Conservation (phyloP, 2,888 invertebrate genomes). For the Aproaerema taeniolella region DNA sequence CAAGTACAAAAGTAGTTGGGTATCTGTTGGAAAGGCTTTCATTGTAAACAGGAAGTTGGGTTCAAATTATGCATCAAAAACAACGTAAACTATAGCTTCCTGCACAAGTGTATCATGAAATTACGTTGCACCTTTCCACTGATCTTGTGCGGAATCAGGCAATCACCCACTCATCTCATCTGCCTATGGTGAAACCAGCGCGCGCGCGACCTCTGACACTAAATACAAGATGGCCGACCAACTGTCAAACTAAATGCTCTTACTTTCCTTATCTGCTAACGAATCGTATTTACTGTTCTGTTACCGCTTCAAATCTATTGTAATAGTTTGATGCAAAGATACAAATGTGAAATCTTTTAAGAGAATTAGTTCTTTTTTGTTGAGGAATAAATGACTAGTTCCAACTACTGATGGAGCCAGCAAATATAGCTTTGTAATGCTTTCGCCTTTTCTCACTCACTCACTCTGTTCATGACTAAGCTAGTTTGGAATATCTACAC, state of each 20-base stretch:
- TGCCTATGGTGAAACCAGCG: conserved; percentile 55
- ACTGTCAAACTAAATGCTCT: conserved; percentile 63
- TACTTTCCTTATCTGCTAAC: conserved; percentile 61
- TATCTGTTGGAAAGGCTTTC: no score
- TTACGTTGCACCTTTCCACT: conserved; percentile 33
- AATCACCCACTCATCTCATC: conserved; percentile 57
- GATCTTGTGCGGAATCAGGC: conserved; percentile 34
- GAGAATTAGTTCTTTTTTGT: conserved; percentile 40
- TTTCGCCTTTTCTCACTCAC: background rate
- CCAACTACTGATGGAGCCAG: conserved; percentile 9
- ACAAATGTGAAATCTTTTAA: conserved; percentile 39
- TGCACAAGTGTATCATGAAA: conserved; percentile 43
- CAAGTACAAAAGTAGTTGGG: no score
- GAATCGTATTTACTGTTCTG: conserved; percentile 47
- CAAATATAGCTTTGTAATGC: no score
- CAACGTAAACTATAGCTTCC: no score
- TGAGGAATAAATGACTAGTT: conserved; percentile 30
- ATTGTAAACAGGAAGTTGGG: no score
- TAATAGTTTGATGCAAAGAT: conserved; percentile 34
- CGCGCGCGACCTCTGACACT: conserved; percentile 62
- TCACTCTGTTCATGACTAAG: conserved; percentile 5
- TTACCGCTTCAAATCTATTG: conserved; percentile 39
- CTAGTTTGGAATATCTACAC: conserved; percentile 14
- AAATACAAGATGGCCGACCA: conserved; percentile 57
- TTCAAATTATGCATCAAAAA: no score